Percentiles rank a stretch among this genome's conserved stretches.
phyloP scores from a whole-genome alignment of 2,888 invertebrate species.

The Rhopalosiphum nymphaeae region DNA sequence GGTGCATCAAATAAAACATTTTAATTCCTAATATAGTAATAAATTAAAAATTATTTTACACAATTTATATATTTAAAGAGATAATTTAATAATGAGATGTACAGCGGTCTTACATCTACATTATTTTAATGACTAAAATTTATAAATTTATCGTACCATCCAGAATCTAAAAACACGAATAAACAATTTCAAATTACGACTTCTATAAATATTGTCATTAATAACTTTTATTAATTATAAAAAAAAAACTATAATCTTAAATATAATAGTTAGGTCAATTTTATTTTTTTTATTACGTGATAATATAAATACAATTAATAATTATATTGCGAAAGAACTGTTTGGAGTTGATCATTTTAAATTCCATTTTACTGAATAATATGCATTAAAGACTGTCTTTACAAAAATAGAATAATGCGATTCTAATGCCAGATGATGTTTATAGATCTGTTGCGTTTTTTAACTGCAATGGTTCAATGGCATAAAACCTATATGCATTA shows the following conservation, averaged over 20 bases:
- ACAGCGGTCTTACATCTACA: background rate
- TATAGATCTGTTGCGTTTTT: slow-evolving; percentile 36
- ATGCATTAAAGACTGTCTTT: background rate
- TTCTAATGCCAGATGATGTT: slow-evolving; percentile 49
- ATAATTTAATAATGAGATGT: background rate
- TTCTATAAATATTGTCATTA: background rate
- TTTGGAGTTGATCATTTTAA: background rate
- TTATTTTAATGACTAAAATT: background rate
- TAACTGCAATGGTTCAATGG: slow-evolving; percentile 16
- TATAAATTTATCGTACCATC: background rate
- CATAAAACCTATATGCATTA: background rate
- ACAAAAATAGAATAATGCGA: slow-evolving; percentile 39
- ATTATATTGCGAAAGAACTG: background rate
- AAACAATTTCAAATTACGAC: background rate
- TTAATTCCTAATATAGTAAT: too few species aligned
- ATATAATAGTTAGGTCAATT: background rate
- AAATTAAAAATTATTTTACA: too few species aligned
- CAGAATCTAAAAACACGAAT: background rate
- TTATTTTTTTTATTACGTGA: background rate
- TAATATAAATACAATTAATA: background rate
- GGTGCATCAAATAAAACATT: background rate
- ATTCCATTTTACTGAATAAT: background rate
- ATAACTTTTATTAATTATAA: background rate
- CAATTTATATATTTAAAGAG: background rate
- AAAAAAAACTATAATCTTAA: background rate